phyloP scores from a whole-genome alignment of 2,888 invertebrate genomes.

The Flexamia atlantica region DNA sequence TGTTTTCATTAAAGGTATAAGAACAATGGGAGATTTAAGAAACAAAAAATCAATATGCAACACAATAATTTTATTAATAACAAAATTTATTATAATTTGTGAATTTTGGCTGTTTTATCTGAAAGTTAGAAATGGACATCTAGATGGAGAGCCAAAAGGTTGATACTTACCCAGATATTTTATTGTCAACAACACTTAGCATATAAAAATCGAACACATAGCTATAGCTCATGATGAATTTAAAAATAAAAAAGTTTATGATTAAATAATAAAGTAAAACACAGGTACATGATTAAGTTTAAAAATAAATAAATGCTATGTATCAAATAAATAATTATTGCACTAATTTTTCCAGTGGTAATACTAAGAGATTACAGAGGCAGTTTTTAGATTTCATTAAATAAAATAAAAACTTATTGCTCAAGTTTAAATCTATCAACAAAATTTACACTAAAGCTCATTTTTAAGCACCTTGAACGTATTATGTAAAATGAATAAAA shows the following conservation, averaged over 20 bases:
- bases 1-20: too few species aligned
- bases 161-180: too few species aligned
- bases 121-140: too few species aligned
- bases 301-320: constrained; percentile 13
- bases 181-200: neutral
- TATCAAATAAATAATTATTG: neutral
- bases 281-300: neutral
- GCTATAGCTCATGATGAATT: neutral
- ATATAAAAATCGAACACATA: neutral
- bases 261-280: neutral
- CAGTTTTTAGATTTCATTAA: neutral
- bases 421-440: neutral
- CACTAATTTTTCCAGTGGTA: neutral
- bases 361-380: neutral
- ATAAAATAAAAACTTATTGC: neutral
- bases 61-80: too few species aligned
- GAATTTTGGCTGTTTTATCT: too few species aligned
- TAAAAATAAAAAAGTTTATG: neutral
- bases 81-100: too few species aligned
- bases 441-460: neutral
- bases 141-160: too few species aligned
- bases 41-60: too few species aligned
- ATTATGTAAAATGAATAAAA: neutral
- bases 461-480: too few species aligned
- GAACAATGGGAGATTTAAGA: too few species aligned